Conservation (phyloP, 2,888 invertebrate genomes). For the Melikaiella ostensackeni region DNA sequence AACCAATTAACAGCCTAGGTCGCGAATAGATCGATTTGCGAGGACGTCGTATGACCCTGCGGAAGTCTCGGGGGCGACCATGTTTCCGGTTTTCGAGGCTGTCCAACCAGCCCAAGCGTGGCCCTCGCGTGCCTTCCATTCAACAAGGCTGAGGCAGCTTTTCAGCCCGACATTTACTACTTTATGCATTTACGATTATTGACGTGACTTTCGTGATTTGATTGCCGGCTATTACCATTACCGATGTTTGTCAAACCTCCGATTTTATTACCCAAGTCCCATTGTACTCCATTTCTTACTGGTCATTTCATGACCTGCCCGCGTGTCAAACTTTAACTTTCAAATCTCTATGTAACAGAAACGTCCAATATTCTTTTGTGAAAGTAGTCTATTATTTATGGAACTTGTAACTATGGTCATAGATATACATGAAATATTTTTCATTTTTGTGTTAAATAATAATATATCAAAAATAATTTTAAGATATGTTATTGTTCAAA, state of each 20-base stretch:
- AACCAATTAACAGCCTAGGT: slow-evolving; percentile 27
- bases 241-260: slow-evolving; percentile 18
- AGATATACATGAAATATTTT: too few species aligned
- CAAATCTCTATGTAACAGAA: neutral
- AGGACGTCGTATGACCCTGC: slow-evolving; percentile 18
- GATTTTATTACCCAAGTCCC: slow-evolving; percentile 30
- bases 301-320: slow-evolving; percentile 1
- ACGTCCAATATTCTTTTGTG: slow-evolving; percentile 3
- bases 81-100: slow-evolving; percentile 39
- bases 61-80: slow-evolving; percentile 32
- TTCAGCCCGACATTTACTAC: slow-evolving; percentile 20
- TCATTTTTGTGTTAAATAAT: too few species aligned
- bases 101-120: slow-evolving; percentile 36
- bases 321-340: neutral
- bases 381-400: neutral
- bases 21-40: slow-evolving; percentile 29
- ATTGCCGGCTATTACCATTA: slow-evolving; percentile 19
- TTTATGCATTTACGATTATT: slow-evolving; percentile 39
- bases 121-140: slow-evolving; percentile 37
- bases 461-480: too few species aligned
- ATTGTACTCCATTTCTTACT: slow-evolving; percentile 17
- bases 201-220: slow-evolving; percentile 35
- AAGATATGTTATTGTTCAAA: too few species aligned
- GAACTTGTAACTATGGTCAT: too few species aligned
- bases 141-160: slow-evolving; percentile 20